Evolutionary conservation across 2,113 vertebrate genomes (phyloP), one percentile per base, ranked within the genome.

Genomic region (Pterophyllum scalare): DNA sequence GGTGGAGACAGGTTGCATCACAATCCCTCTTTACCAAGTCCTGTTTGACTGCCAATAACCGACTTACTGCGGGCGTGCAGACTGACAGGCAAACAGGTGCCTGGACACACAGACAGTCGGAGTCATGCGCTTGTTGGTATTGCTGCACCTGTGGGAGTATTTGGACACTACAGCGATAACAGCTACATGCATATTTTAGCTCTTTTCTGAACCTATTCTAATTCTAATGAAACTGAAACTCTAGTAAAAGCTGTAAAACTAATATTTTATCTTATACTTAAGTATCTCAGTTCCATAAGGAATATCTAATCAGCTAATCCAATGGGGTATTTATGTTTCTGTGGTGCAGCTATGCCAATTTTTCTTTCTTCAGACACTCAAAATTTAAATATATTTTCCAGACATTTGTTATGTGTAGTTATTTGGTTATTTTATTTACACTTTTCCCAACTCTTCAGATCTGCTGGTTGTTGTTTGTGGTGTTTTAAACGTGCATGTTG

Each of bases 1-100:
- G 70, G 11, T 46, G 58, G 56, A 57, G 59, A 61, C 82, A 6
- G 10, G 54, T 87, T 87, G 77, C 88, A 60, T 91, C 80, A 89
- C 58, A 58, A 70, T 56, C 58, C 65, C 31, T 24, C 22, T 60
- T 61, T 46, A 49, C 28, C 22, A 26, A 59, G 60, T 28, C 54
- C 54, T 58, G 64, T 67, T 59, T 90, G 74, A 59, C 24, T 31
- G 64, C 77, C 82, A 49, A 20, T 56, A 75, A 75, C 54, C 8
- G 15, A 49, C 40, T 62, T 28, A 24, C 11, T 54, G 81, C 15
- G 2, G 22, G 26, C 54, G 3, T 76, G 79, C 75, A 80, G 22
- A 54, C n/a, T 3, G 26, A 64, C 82, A 82, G 52, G 43, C 65
- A 65, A n/a, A 78, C 83, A 83, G 59, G 83, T 79, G 81, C 82